These are phyloP conservation scores for Platyura marginata DNA, from an alignment of 1,140 invertebrate genomes.

Conservation along the genomic window DNA sequence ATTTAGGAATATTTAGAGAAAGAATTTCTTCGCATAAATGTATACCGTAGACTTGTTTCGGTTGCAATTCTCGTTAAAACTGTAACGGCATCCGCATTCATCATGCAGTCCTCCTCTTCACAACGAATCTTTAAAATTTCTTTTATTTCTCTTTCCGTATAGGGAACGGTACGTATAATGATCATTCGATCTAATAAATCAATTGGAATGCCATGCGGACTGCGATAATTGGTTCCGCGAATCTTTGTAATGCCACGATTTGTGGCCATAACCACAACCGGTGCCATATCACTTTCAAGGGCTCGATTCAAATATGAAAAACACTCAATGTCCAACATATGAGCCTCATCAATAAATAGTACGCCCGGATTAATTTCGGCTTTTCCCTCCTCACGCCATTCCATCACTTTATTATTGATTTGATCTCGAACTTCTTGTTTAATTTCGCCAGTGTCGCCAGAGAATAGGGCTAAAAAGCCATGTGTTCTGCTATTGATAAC, in stretches of 20 bases:
- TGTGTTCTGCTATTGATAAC: constrained; percentile 95
- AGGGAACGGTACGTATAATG: constrained; percentile 81
- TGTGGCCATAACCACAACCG: constrained; percentile 97
- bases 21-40: too few species aligned
- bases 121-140: constrained; percentile 87
- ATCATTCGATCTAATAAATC: constrained; percentile 92
- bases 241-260: constrained; percentile 94
- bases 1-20: too few species aligned
- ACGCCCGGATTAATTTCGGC: constrained; percentile 96
- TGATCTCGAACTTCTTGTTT: constrained; percentile 95
- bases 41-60: constrained; percentile 69
- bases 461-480: constrained; percentile 94
- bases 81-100: constrained; percentile 77
- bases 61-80: constrained; percentile 83
- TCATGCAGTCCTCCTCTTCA: constrained; percentile 95
- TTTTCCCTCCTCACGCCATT: constrained; percentile 98
- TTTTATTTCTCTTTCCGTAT: constrained; percentile 74
- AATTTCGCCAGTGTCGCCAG: constrained; percentile 97
- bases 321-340: constrained; percentile 98
- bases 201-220: constrained; percentile 88
- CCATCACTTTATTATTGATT: constrained; percentile 94
- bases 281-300: constrained; percentile 91
- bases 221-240: constrained; percentile 80
- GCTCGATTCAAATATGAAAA: constrained; percentile 96
- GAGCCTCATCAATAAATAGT: constrained; percentile 83